Evolutionary conservation across 2,797 vertebrate species (phyloP).

Genomic region (Labeo calbasu): DNA sequence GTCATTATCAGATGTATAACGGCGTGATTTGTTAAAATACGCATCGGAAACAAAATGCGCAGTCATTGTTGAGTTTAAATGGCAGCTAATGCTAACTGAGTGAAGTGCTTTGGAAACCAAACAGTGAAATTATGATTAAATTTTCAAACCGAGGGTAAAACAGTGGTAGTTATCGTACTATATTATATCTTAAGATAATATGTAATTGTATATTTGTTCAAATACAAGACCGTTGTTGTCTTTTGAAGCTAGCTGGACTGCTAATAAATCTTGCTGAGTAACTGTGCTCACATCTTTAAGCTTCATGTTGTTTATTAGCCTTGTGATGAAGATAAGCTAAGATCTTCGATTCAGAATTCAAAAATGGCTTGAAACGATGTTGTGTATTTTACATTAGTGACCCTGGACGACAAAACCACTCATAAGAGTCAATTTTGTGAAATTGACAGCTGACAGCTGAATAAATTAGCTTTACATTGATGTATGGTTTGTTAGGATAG

Average conservation of each 20-base stretch:
- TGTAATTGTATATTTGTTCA: too few species aligned
- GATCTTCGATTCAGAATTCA: neutral
- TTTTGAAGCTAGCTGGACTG: neutral
- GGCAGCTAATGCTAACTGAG: constrained; percentile 25
- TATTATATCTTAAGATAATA: neutral
- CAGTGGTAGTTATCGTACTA: neutral
- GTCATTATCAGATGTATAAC: neutral
- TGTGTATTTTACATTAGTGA: neutral
- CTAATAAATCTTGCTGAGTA: constrained; percentile 44
- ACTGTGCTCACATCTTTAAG: neutral
- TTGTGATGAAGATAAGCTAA: neutral
- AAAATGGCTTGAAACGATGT: neutral
- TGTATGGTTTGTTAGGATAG: too few species aligned
- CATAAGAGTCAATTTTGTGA: too few species aligned
- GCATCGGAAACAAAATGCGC: neutral
- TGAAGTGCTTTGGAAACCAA: neutral
- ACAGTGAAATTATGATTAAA: neutral
- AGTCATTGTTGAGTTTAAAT: constrained; percentile 15
- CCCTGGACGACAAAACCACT: too few species aligned
- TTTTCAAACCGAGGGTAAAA: neutral
- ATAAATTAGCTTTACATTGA: too few species aligned
- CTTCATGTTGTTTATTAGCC: neutral
- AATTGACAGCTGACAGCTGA: too few species aligned
- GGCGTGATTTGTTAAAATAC: neutral
- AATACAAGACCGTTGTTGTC: too few species aligned